Evolutionary conservation across 2,113 vertebrate species (phyloP), one percentile per base, ranked within the genome.

Genomic region (Periophthalmodon schlosseri): DNA sequence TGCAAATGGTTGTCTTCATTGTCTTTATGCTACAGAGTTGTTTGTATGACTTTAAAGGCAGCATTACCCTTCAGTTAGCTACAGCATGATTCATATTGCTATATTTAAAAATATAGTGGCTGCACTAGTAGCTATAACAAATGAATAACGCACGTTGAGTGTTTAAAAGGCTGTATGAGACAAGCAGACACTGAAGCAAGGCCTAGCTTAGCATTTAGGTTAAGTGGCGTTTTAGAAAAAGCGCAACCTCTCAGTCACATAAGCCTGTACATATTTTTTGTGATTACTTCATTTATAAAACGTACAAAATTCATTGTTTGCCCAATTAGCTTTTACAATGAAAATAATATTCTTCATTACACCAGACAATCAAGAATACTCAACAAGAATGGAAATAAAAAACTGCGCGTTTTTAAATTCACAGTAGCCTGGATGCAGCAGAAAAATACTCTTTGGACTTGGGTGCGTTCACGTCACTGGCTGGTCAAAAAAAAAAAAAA

Each of bases 381-480:
- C 77, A 87, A 78, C 79, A 79, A 72, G 70, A 72, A 77, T 85
- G 94, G 93, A 95, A 95, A 95, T 94, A 95, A 89, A 69, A 89
- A 81, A 65, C 63, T 65, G 63, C 70, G 87, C 79, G 81, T 91
- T 90, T 93, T 96, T 95, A 92, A 82, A 94, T 96, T 98, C 96
- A 98, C 96, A 98, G 96, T 97, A 85, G 88, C 95, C 96, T 97
- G 96, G 96, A 96, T 98, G 96, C 97, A 99, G 96, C 97, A 97
- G 96, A 95, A 92, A 90, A 96, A 96, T 88, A 96, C 95, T 99
- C 97, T 99, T 99, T 99, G 96, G 97, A 97, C 95, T 96, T 96
- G 91, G 96, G 94, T 94, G 83, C 84, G 92, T 86, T 91, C 92
- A 88, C 77, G 88, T 91, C 90, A 82, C 91, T 94, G 92, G 91